A percentile compares a stretch with the other conserved stretches of the same genome.
Evolutionary conservation across 1,140 invertebrate genomes (phyloP).

Genomic region (Macrotrachela quadricornifera): DNA sequence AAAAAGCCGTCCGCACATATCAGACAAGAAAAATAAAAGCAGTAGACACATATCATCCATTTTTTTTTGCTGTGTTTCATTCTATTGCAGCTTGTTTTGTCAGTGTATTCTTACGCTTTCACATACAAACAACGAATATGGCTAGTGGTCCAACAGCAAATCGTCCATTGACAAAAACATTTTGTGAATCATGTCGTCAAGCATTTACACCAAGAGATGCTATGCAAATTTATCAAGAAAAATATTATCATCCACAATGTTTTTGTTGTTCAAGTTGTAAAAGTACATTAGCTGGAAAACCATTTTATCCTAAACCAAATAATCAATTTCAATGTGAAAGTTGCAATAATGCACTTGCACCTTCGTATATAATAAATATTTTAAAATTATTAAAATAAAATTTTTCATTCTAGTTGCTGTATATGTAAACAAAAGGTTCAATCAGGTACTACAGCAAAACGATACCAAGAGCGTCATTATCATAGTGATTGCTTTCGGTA

Average conservation of each 20-base stretch:
- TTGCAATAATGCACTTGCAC: not conserved
- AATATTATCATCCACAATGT: not conserved
- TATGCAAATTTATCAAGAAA: not conserved
- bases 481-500: not conserved
- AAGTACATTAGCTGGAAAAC: not conserved
- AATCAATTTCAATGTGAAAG: not conserved
- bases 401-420: no score
- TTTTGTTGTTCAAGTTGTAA: not conserved
- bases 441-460: not conserved
- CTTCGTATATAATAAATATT: not conserved
- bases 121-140: no score
- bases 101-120: no score
- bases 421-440: not conserved
- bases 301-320: not conserved
- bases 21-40: no score
- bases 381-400: no score
- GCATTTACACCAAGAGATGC: not conserved
- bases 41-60: no score
- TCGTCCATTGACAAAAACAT: no score
- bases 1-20: no score
- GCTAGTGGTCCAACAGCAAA: no score
- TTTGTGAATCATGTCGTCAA: not conserved
- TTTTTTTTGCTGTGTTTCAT: no score
- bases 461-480: not conserved
- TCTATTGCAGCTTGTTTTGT: no score